Base-by-base conservation (phyloP, 2,888 invertebrate genomes). In the Lymantria dispar region DNA sequence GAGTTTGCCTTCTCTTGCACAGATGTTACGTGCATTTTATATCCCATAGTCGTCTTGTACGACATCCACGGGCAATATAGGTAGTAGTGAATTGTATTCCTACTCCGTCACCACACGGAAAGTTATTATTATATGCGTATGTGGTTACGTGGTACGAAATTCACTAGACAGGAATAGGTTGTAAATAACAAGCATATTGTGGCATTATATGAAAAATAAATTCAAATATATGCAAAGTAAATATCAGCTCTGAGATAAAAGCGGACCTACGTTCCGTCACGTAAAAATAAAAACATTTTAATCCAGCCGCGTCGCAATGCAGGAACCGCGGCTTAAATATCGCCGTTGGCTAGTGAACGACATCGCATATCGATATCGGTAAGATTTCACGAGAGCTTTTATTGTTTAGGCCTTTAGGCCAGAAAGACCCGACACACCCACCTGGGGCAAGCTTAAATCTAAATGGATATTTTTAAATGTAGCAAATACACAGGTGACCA, bases 341-440 rank as follows among this genome's bases (percentile, higher is more conserved):
- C 66, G 78, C 87, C 83, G 72, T 76, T 72, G 83, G 83, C 76
- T 64, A 69, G 67, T 64, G 64, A 62, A 70, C 75, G 72, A 85
- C 87, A 87, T 74, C 80, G 76, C 77, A 85, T 85, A 82, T 87
- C 87, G 83, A 87, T 65, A 53, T 49, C 48, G 48, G 46, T 83
- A 85, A 22, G 87, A 84, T 84, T 76, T 76, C 70, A 71, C 72
- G 66, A n/a, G 12, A 77, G 78, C 68, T 85, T 85, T 85, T 82
- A 85, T 86, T 83, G 85, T 85, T 72, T 67, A 72, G 63, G 64
- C 70, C 68, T 67, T 72, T 10, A 29, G 48, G 43, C 52, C 67
- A 43, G 70, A 71, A 76, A 76, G 76, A 74, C 63, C 64, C 57
- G 56, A 57, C 56, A 62, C 56, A 48, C 45, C 48, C 50, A 69